Base-by-base conservation (phyloP, 1,140 invertebrate genomes). In the Habropoda laboriosa region DNA sequence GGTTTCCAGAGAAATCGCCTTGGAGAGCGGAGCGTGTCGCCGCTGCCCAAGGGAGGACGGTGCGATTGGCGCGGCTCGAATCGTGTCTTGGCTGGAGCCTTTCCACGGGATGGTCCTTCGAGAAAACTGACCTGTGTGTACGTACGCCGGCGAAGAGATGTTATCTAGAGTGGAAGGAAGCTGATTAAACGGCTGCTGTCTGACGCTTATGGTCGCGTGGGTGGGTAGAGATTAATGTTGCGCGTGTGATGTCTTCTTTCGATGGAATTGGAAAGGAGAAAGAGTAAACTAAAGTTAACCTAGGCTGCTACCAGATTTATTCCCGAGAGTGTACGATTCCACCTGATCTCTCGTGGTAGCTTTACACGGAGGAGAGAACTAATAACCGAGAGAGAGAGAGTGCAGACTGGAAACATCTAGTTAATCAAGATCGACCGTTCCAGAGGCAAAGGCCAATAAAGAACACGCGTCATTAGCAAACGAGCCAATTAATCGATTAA, bases 1-100 rank as follows among this genome's bases (percentile, higher is more conserved):
- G 73, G 61, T 76, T 67, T 67, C 61, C 49, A 57, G 73, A 76
- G 73, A 67, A 76, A 66, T 76, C 61, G 61, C 49, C 67, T 67
- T 55, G 47, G 47, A 32, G 61, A 27, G 38, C 49, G 61, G 49
- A 71, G 18, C 49, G 67, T 42, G 49, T n/a, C 49, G 67, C 40
- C 35, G 51, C 45, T 21, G 67, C 35, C 51, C 24, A 16, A 45
- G 71, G 57, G 63, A 66, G 30, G 27, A 32, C 21, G 42, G 55
- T 21, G 42, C 32, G 10, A n/a, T n/a, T 68, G 45, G 73, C 61
- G 18, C 49, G 38, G 27, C 38, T 30, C 13, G 30, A 40, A 66
- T 49, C 61, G 27, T 64, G 3, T 64, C 45, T 51, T 38, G 42
- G 42, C 16, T 1, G 27, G 30, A 61, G 30, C 70, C 32, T 74